A percentile compares a stretch with the other conserved stretches of the same genome.
Evolutionary conservation across 2,113 vertebrate species (phyloP).

Genomic region (Sander vitreus): DNA sequence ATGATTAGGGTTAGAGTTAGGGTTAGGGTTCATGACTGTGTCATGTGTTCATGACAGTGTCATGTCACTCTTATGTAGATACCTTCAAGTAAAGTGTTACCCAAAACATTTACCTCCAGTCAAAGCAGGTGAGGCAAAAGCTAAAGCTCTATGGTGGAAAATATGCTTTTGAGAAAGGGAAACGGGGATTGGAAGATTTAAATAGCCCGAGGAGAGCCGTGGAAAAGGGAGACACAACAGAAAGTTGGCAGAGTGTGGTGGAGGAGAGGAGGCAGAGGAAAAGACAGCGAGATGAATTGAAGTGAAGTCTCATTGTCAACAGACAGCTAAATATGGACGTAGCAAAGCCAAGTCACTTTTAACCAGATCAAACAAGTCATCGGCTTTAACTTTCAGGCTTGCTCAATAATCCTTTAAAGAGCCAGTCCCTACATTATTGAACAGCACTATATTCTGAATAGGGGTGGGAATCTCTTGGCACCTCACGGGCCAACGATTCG

Average conservation of each 20-base stretch:
- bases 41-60: too few species aligned
- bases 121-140: slow-evolving; percentile 16
- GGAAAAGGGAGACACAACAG: background rate
- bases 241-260: slow-evolving; percentile 11
- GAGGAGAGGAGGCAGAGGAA: slow-evolving; percentile 21
- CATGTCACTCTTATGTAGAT: too few species aligned
- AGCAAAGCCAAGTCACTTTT: slow-evolving; percentile 45
- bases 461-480: too few species aligned
- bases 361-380: slow-evolving; percentile 63
- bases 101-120: slow-evolving; percentile 1
- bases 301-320: slow-evolving; percentile 42
- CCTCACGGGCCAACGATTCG: too few species aligned
- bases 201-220: slow-evolving; percentile 9
- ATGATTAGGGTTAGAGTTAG: too few species aligned
- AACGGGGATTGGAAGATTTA: slow-evolving; percentile 33
- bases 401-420: slow-evolving; percentile 50
- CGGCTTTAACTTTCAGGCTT: slow-evolving; percentile 36
- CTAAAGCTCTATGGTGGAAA: slow-evolving; percentile 11
- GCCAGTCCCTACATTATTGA: slow-evolving; percentile 48
- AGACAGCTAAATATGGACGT: slow-evolving; percentile 50
- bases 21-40: too few species aligned
- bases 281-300: slow-evolving; percentile 37
- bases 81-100: too few species aligned
- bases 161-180: slow-evolving; percentile 4
- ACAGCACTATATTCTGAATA: slow-evolving; percentile 3